Base-by-base conservation (phyloP, 2,888 invertebrate genomes). In the Hirtodrosophila confusa region DNA sequence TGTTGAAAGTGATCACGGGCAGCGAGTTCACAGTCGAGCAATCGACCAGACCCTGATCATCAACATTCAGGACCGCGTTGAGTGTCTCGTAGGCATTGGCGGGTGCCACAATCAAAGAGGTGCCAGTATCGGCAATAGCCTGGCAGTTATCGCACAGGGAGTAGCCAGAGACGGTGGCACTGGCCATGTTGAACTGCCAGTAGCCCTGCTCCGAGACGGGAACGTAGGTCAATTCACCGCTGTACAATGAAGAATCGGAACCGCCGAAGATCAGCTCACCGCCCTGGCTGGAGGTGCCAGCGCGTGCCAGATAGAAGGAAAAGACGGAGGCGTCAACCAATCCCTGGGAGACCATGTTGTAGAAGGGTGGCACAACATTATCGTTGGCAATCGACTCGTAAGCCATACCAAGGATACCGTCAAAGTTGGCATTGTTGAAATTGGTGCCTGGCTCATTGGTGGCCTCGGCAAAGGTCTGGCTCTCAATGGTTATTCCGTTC, bases 381-480 rank as follows among this genome's bases (percentile, higher is more conserved):
- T 98, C 97, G 69, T 97, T 97, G 0, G 98, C 93, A 89, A 99
- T 97, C 33, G 94, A 93, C 76, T 93, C 93, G 92, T 96, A 99
- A 2, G 94, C 98, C 95, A 99, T 94, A 71, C 98, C 98, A 65
- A 99, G 93, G 89, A 99, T 99, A 73, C 99, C 98, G 92, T 99
- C 99, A 92, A 99, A 99, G 92, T 97, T 97, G 74, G 98, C 98
- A 49, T 97, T 97, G 37, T 98, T 96, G 92, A 99, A 99, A 31
- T 97, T 95, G 37, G 95, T 92, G 61, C 99, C 98, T 3, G 98
- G 98, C 92, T 99, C 98, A 79, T 94, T 94, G 75, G 96, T 91
- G 9, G 98, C 99, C 93, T 99, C 99, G 7, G 97, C 98, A 93
- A 99, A 99, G 33, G 96, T 97, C 93, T 98, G 97, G 58, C 93